Percentiles rank a stretch among this genome's conserved stretches.
Evolutionary conservation across 2,797 vertebrate species (phyloP).

Genomic region (Sparus aurata): DNA sequence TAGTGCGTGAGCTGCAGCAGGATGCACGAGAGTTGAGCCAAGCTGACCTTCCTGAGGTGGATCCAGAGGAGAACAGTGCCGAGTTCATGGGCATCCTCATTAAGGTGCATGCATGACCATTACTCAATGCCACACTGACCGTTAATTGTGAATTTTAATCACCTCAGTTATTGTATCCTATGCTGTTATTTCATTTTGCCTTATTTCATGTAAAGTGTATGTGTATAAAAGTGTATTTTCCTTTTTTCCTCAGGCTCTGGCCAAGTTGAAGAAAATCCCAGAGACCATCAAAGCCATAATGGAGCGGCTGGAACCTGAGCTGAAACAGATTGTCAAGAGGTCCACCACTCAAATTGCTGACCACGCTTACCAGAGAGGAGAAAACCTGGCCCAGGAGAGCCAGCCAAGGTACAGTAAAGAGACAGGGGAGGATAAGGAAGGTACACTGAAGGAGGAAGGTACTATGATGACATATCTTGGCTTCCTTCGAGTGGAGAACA

Average conservation of each 20-base stretch:
- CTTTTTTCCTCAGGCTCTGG: conserved; percentile 87
- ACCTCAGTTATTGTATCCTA: background rate
- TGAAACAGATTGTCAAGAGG: conserved; percentile 97
- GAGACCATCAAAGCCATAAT: conserved; percentile 96
- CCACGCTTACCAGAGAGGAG: conserved; percentile 94
- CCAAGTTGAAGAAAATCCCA: conserved; percentile 96
- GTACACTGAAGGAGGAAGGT: background rate
- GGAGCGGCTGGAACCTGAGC: conserved; percentile 95
- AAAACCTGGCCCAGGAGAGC: conserved; percentile 92
- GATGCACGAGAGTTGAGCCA: conserved; percentile 90
- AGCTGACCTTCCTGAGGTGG: conserved; percentile 85
- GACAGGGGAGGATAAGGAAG: background rate
- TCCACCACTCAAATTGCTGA: conserved; percentile 99
- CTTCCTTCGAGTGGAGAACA: conserved; percentile 11
- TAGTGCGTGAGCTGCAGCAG: conserved; percentile 89
- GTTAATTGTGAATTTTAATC: background rate
- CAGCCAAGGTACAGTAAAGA: conserved; percentile 89
- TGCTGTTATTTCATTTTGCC: background rate
- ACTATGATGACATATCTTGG: conserved; percentile 13
- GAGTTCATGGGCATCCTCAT: conserved; percentile 98
- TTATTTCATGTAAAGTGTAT: too few species aligned
- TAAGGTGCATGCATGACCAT: conserved; percentile 76
- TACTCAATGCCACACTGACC: background rate
- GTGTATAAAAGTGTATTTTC: background rate
- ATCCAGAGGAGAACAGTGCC: conserved; percentile 96